Evolutionary conservation across 2,888 invertebrate genomes (phyloP).

Genomic region (Crossocerus cetratus): DNA sequence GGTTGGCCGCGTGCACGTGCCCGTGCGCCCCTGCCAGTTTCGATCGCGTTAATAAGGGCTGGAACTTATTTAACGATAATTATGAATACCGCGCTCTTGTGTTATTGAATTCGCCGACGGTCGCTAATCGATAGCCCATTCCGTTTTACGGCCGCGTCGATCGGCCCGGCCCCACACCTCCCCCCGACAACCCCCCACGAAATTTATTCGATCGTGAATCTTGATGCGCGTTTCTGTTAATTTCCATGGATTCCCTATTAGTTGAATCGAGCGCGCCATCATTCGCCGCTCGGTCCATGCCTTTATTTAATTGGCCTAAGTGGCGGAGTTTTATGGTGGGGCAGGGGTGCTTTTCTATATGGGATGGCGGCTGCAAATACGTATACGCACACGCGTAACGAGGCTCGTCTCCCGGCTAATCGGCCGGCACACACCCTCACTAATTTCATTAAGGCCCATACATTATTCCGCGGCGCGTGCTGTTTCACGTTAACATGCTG

Average conservation of each 20-base stretch:
- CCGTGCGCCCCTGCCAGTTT: conserved; percentile 10
- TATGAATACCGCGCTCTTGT: conserved; percentile 1
- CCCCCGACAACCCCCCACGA: neutral
- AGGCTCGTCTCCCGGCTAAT: too few species aligned
- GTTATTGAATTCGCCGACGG: neutral
- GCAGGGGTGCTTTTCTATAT: too few species aligned
- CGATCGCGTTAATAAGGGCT: conserved; percentile 22
- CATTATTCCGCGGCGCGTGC: neutral
- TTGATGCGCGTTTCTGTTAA: neutral
- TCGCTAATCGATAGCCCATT: neutral
- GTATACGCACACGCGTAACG: too few species aligned
- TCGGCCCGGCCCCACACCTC: neutral
- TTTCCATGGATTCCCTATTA: neutral
- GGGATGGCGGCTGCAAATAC: too few species aligned
- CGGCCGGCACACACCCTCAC: neutral
- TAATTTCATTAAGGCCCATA: neutral
- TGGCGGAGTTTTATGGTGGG: too few species aligned
- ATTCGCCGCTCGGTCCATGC: neutral
- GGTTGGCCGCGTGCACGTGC: neutral
- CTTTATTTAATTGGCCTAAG: too few species aligned
- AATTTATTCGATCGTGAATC: conserved; percentile 1
- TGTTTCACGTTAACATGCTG: too few species aligned
- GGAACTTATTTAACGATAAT: conserved; percentile 29
- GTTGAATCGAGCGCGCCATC: neutral
- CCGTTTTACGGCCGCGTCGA: neutral